Evolutionary conservation across 2,888 invertebrate genomes (phyloP).

Genomic region (Eupithecia insigniata): DNA sequence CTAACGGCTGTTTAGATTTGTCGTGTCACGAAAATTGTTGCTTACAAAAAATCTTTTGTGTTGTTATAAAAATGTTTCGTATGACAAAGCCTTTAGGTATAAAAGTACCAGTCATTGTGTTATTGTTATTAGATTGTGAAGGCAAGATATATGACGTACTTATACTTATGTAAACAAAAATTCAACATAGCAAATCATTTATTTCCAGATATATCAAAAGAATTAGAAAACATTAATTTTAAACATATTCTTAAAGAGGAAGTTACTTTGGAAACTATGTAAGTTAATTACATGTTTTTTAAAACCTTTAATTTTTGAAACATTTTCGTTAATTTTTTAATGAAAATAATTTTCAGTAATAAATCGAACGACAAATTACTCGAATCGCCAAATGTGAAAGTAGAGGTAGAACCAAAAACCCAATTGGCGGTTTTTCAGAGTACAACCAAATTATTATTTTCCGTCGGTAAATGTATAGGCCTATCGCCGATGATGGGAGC

Average conservation of each 20-base stretch:
- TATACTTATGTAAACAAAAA: not conserved
- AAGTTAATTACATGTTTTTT: not conserved
- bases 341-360: not conserved
- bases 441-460: constrained; percentile 55
- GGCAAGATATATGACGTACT: not conserved
- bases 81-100: constrained; percentile 3
- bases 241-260: constrained; percentile 12
- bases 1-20: not conserved
- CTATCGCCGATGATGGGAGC: constrained; percentile 58
- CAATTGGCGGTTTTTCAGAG: constrained; percentile 54
- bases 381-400: not conserved
- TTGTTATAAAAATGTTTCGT: constrained; percentile 2
- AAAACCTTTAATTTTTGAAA: not conserved
- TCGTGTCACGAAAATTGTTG: not conserved
- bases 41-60: not conserved
- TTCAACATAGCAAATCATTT: not conserved
- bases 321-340: not conserved
- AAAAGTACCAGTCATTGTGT: not conserved
- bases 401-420: constrained; percentile 25
- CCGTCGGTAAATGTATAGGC: constrained; percentile 57
- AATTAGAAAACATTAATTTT: constrained; percentile 44
- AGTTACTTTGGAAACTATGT: not conserved
- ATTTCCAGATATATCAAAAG: constrained; percentile 50
- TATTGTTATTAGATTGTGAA: not conserved
- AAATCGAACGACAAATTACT: too few relatives aligned